Percentiles rank a stretch among this genome's conserved stretches.
phyloP scores from a whole-genome alignment of 2,888 invertebrate genomes.

The Trachelus iudaicus region DNA sequence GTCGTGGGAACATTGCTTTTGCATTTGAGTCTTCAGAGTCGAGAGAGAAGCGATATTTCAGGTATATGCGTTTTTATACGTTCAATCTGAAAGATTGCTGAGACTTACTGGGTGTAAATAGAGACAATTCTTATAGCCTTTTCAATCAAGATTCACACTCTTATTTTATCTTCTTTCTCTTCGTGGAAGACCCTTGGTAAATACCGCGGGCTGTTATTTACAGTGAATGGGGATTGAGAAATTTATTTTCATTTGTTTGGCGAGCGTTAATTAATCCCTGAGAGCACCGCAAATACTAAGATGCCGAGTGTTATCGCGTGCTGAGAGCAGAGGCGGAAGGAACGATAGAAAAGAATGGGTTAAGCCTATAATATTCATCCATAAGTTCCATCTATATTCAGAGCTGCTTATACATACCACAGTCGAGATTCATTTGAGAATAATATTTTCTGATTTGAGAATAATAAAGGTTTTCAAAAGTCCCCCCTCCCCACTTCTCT shows the following conservation, averaged over 20 bases:
- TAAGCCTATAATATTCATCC: background rate
- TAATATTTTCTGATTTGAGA: background rate
- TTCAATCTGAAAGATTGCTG: no score
- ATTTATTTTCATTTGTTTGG: conserved; percentile 30
- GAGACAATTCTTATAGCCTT: no score
- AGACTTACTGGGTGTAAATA: no score
- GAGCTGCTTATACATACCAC: background rate
- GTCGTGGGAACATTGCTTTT: conserved; percentile 29
- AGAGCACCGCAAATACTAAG: conserved; percentile 29
- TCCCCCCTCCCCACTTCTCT: no score
- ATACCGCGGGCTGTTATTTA: background rate
- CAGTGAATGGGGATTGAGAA: background rate
- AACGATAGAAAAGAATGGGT: background rate
- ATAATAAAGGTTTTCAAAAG: background rate
- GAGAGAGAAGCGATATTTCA: no score
- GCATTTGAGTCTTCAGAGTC: no score
- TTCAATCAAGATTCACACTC: no score
- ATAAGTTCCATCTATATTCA: background rate
- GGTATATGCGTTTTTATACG: no score
- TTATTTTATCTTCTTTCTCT: no score
- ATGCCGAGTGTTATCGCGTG: no score
- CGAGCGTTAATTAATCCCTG: conserved; percentile 33
- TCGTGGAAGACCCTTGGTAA: no score
- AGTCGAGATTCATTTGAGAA: background rate
- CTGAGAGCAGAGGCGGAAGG: no score